Conservation (phyloP, 2,888 invertebrate species). For the Ennomos erosarius region DNA sequence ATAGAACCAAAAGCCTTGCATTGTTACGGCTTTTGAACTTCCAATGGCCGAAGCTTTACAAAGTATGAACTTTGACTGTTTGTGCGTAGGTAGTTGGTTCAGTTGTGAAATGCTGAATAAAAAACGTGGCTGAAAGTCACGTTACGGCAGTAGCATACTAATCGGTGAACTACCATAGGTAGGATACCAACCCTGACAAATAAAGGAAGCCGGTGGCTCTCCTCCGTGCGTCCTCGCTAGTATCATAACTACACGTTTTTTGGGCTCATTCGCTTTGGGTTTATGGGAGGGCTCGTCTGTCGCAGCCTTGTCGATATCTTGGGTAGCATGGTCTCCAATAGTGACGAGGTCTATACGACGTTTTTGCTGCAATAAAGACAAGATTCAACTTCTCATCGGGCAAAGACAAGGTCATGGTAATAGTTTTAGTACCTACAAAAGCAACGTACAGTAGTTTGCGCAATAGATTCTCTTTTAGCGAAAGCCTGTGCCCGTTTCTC, state of each 20-base stretch:
- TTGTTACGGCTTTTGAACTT: slow-evolving; percentile 8
- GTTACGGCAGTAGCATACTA: no score
- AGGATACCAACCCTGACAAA: slow-evolving; percentile 91
- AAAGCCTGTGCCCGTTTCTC: slow-evolving; percentile 87
- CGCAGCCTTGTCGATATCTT: slow-evolving; percentile 47
- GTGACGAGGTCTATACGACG: slow-evolving; percentile 95
- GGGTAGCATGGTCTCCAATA: slow-evolving; percentile 86
- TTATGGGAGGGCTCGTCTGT: slow-evolving; percentile 69
- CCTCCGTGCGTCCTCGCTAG: slow-evolving; percentile 96
- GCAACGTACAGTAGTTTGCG: slow-evolving; percentile 84
- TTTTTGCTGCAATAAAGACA: slow-evolving; percentile 90
- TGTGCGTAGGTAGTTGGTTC: no score
- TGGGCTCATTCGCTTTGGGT: slow-evolving; percentile 75
- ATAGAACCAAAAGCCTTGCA: not conserved
- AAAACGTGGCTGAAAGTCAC: no score
- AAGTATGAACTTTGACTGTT: slow-evolving; percentile 1
- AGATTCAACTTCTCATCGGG: no score
- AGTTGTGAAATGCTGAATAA: not conserved
- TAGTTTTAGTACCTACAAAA: not conserved
- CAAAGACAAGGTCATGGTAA: no score
- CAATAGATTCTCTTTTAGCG: slow-evolving; percentile 90
- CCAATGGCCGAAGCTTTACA: slow-evolving; percentile 5
- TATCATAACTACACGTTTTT: slow-evolving; percentile 90
- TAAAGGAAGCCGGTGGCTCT: slow-evolving; percentile 96
- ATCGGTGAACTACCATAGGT: no score